These are phyloP conservation scores for Phyllopteryx taeniolatus DNA, from an alignment of 2,113 vertebrate species.

Conservation along the genomic window DNA sequence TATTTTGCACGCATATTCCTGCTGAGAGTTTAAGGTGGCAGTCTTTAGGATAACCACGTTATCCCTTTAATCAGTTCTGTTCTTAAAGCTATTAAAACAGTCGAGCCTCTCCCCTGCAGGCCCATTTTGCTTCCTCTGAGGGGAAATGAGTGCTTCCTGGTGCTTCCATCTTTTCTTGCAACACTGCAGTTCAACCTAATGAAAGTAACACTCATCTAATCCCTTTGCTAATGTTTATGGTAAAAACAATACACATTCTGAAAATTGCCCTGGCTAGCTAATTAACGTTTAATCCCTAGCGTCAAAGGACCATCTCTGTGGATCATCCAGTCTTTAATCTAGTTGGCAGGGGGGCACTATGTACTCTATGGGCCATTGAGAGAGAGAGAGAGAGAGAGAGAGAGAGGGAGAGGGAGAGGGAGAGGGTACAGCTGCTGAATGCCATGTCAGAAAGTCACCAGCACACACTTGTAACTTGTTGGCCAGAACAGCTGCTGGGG, in stretches of 20 bases:
- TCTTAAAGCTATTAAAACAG: constrained; percentile 56
- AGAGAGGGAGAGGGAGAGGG: no score
- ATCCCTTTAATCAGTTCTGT: constrained; percentile 62
- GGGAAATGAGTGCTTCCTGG: constrained; percentile 34
- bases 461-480: constrained; percentile 62
- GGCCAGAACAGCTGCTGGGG: constrained; percentile 66
- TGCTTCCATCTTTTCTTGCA: constrained; percentile 38
- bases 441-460: constrained; percentile 64
- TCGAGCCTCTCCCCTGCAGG: constrained; percentile 1
- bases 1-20: constrained; percentile 20
- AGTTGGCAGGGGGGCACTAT: not conserved
- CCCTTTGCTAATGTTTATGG: constrained; percentile 28
- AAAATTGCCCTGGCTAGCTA: constrained; percentile 33
- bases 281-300: constrained; percentile 49
- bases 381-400: not conserved
- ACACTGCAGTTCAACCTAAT: constrained; percentile 35
- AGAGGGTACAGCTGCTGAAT: constrained; percentile 30
- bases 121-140: constrained; percentile 24
- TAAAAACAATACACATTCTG: constrained; percentile 23
- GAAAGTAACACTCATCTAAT: constrained; percentile 44
- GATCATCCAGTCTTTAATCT: constrained; percentile 23
- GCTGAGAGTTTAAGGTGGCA: constrained; percentile 46
- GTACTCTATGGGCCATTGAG: not conserved
- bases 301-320: constrained; percentile 28
- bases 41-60: constrained; percentile 47